These are phyloP conservation scores for Pristionchus mayeri DNA, from an alignment of 2,888 invertebrate species.

Conservation along the genomic window DNA sequence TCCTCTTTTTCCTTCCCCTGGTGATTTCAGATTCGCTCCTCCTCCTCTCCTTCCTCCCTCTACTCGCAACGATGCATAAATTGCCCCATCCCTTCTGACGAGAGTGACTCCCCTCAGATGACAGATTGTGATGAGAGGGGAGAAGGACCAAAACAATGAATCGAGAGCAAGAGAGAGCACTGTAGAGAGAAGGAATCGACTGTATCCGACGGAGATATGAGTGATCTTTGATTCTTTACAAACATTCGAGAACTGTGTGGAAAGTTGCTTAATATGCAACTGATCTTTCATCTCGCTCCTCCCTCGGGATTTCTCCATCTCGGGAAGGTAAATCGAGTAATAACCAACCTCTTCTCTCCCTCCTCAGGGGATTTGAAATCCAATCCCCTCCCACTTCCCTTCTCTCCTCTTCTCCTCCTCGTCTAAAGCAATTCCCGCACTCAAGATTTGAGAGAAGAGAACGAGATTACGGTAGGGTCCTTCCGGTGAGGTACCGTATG, in stretches of 20 bases:
- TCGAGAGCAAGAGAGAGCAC: neutral
- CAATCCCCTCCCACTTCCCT: conserved; percentile 42
- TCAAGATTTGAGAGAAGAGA: conserved; percentile 30
- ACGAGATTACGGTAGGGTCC: conserved; percentile 28
- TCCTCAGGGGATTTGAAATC: neutral
- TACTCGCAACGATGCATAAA: conserved; percentile 17
- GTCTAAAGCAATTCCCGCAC: conserved; percentile 29
- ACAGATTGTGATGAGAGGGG: conserved; percentile 38
- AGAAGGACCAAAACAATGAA: conserved; percentile 5
- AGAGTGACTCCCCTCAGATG: conserved; percentile 13
- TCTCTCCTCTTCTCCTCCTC: conserved; percentile 1
- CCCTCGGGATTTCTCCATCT: neutral
- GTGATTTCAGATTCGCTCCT: conserved; percentile 13
- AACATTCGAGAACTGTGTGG: too few relatives aligned
- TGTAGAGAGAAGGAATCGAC: neutral
- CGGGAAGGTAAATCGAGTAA: conserved; percentile 12
- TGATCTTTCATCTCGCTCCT: too few relatives aligned
- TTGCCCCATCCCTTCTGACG: conserved; percentile 14
- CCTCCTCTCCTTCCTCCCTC: neutral
- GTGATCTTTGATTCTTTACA: neutral
- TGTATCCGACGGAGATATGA: neutral
- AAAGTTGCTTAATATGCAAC: too few relatives aligned
- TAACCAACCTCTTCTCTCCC: conserved; percentile 3
- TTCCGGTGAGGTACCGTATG: too few relatives aligned
- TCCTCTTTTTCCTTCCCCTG: neutral